Conservation (phyloP, 1,140 invertebrate genomes). For the Dysdera silvatica region DNA sequence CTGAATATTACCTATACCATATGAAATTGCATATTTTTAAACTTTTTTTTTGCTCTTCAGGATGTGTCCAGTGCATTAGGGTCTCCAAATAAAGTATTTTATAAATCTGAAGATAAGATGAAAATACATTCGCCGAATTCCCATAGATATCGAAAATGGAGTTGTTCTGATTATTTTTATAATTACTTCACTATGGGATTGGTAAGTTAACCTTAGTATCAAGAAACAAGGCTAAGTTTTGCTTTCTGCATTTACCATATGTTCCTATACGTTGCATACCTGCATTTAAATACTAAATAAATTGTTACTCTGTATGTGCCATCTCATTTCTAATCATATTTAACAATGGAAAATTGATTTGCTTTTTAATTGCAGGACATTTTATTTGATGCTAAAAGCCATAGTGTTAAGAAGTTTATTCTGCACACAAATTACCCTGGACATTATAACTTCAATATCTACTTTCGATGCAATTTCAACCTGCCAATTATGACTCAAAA, state of each 20-base stretch:
- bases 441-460: constrained; percentile 99
- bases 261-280: background rate
- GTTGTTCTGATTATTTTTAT: constrained; percentile 85
- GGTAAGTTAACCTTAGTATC: constrained; percentile 53
- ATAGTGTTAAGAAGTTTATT: constrained; percentile 92
- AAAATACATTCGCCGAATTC: constrained; percentile 87
- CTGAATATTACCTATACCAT: too few species aligned
- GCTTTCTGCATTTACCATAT: too few species aligned
- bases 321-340: constrained; percentile 20
- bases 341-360: background rate
- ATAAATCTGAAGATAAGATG: constrained; percentile 97
- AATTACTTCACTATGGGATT: constrained; percentile 94
- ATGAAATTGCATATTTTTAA: background rate
- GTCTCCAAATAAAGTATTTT: constrained; percentile 70
- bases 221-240: too few species aligned
- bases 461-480: constrained; percentile 77
- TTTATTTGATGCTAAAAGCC: constrained; percentile 88
- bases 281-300: background rate
- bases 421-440: constrained; percentile 97
- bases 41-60: background rate
- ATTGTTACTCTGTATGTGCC: background rate
- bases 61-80: constrained; percentile 72
- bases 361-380: constrained; percentile 66
- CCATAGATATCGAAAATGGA: constrained; percentile 63
- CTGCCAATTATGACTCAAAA: constrained; percentile 11